phyloP scores from a whole-genome alignment of 1,140 invertebrate genomes.

The Dendroctonus valens region DNA sequence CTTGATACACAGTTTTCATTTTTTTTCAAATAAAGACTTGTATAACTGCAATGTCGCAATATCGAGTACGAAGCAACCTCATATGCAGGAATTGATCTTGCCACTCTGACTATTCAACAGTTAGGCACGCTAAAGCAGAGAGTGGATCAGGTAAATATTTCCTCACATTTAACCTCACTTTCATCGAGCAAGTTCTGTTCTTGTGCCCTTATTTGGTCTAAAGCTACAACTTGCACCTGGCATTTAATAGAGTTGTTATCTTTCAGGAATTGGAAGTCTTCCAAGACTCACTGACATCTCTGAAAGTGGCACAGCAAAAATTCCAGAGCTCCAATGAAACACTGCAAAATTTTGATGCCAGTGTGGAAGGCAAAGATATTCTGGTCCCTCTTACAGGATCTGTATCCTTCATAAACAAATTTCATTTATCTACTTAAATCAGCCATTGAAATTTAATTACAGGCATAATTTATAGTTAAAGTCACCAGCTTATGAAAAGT shows the following conservation, averaged over 20 bases:
- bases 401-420: constrained; percentile 56
- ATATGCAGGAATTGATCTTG: constrained; percentile 74
- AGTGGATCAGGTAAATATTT: constrained; percentile 71
- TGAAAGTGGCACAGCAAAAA: constrained; percentile 88
- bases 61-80: constrained; percentile 57
- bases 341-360: constrained; percentile 74
- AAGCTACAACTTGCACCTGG: not conserved
- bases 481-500: no score
- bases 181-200: constrained; percentile 7
- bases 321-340: constrained; percentile 85
- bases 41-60: constrained; percentile 56
- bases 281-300: constrained; percentile 81
- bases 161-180: constrained; percentile 30
- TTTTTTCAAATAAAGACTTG: no score
- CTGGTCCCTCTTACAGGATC: constrained; percentile 90
- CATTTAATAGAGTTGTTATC: not conserved
- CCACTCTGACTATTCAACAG: constrained; percentile 74
- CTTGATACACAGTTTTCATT: no score
- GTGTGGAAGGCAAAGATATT: constrained; percentile 75
- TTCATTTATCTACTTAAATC: not conserved
- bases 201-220: constrained; percentile 10
- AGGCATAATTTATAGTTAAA: no score
- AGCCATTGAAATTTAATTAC: not conserved
- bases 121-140: constrained; percentile 80
- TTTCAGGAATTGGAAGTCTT: constrained; percentile 78